phyloP scores from a whole-genome alignment of 2,113 vertebrate genomes.

The Lynx canadensis region DNA sequence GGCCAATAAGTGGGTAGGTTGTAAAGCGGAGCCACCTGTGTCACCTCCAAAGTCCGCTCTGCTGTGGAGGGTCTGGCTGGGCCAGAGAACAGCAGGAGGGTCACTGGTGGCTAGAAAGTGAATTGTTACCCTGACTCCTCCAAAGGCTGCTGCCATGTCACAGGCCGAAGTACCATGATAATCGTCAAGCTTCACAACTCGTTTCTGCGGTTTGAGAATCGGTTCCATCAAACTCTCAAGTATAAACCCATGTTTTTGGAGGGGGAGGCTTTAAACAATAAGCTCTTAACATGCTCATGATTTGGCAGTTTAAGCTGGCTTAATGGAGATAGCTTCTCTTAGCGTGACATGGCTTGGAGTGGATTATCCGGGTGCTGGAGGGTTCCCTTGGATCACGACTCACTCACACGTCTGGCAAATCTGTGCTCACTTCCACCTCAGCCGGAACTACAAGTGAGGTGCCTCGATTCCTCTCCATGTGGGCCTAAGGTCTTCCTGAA shows the following conservation, averaged over 20 bases:
- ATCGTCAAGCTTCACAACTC: not conserved
- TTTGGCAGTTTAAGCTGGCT: not conserved
- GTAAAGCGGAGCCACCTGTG: not conserved
- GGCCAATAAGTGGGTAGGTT: rapidly evolving
- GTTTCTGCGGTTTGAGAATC: not conserved
- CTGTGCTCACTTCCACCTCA: not conserved
- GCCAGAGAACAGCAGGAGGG: not conserved
- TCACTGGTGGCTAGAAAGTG: not conserved
- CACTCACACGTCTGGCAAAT: not conserved
- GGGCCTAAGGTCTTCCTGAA: not conserved
- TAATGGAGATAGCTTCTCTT: not conserved
- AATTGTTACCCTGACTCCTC: not conserved
- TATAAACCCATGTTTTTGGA: not conserved
- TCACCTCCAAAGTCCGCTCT: not conserved
- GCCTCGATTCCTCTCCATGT: not conserved
- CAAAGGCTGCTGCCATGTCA: not conserved
- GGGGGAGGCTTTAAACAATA: not conserved
- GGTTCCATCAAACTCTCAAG: not conserved
- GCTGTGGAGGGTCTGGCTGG: not conserved
- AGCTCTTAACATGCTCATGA: not conserved
- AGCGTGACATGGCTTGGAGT: not conserved
- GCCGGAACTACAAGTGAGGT: not conserved
- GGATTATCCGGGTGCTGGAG: not conserved
- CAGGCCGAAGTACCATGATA: not conserved
- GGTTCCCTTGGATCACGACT: not conserved